These are phyloP conservation scores for Drosophila neutralis DNA, from an alignment of 2,888 invertebrate species.

Conservation along the genomic window DNA sequence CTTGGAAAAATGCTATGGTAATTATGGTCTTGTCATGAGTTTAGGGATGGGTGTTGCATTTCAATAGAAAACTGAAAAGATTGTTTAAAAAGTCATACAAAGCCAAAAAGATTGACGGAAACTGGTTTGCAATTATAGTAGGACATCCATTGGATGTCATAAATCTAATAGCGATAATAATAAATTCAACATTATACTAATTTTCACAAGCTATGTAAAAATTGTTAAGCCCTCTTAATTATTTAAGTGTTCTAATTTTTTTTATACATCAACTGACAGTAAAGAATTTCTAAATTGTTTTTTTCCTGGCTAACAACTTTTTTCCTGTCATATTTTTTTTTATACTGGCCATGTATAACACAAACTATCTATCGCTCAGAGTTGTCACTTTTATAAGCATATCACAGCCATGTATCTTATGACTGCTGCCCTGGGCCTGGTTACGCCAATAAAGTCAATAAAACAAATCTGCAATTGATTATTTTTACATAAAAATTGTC, in stretches of 20 bases:
- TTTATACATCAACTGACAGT: not conserved
- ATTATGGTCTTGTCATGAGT: conserved; percentile 44
- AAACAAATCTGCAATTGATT: conserved; percentile 76
- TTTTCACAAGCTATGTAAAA: accelerated
- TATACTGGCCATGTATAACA: conserved; percentile 11
- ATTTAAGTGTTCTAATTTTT: not conserved
- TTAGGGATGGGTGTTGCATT: conserved; percentile 28
- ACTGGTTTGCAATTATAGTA: not conserved
- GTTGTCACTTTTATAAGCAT: conserved; percentile 52
- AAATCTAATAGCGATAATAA: not conserved
- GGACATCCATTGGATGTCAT: not conserved
- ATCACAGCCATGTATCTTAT: conserved; percentile 34
- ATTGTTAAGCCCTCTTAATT: not conserved
- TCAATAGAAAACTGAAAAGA: conserved; percentile 34
- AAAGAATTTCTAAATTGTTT: not conserved
- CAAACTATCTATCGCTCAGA: conserved; percentile 52
- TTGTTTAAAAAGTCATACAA: conserved; percentile 45
- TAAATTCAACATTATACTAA: not conserved
- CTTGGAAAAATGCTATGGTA: conserved; percentile 52
- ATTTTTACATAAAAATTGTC: conserved; percentile 69
- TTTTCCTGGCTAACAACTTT: conserved; percentile 5
- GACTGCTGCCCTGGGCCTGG: conserved; percentile 46
- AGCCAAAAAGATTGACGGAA: not conserved
- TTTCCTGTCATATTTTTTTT: conserved; percentile 8
- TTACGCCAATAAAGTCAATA: conserved; percentile 66